A percentile compares a stretch with the other conserved stretches of the same genome.
phyloP scores from a whole-genome alignment of 1,140 invertebrate species.

The Metopolophium dirhodum region DNA sequence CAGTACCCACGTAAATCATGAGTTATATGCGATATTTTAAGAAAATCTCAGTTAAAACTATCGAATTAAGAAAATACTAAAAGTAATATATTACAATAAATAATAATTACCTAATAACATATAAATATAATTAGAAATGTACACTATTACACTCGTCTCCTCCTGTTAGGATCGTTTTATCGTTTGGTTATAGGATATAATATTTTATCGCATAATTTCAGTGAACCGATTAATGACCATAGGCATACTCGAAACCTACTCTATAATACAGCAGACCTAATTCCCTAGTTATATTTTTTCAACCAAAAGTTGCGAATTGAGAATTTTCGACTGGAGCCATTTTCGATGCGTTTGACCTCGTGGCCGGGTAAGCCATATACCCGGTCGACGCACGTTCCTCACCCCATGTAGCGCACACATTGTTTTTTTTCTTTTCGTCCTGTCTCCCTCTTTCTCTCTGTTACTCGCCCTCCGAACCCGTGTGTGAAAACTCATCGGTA shows the following conservation, averaged over 20 bases:
- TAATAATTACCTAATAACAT: background rate
- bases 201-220: background rate
- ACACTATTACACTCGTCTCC: background rate
- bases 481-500: conserved; percentile 20
- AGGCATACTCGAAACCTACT: background rate
- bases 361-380: background rate
- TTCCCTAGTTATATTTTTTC: background rate
- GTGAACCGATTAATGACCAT: background rate
- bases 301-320: background rate
- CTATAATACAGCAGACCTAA: background rate
- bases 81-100: background rate
- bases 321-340: background rate
- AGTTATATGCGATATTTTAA: background rate
- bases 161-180: background rate
- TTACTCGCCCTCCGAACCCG: background rate
- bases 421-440: background rate
- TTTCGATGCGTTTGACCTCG: background rate
- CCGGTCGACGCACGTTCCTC: background rate
- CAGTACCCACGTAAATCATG: no score
- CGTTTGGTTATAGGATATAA: background rate
- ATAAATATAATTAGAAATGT: background rate
- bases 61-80: background rate
- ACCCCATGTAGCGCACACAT: background rate
- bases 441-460: background rate
- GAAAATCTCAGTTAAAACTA: background rate